Evolutionary conservation across 2,113 vertebrate species (phyloP).

Genomic region (Oreochromis niloticus): DNA sequence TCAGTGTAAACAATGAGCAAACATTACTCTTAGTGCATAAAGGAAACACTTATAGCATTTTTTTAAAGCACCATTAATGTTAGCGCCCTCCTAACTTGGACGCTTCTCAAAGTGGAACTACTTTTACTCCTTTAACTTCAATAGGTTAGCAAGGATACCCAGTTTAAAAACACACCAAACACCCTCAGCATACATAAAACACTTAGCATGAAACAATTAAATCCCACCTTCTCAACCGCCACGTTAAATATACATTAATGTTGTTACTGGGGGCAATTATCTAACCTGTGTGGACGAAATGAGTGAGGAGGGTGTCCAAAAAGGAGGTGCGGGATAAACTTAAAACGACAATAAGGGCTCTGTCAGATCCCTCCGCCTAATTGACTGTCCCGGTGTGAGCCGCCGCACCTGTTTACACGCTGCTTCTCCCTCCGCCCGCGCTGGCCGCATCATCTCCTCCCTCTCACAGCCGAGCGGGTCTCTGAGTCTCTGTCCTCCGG

Average conservation of each 20-base stretch:
- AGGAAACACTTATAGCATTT: not conserved
- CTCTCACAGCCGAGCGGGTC: conserved; percentile 4
- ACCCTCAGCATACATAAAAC: not conserved
- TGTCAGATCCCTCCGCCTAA: conserved; percentile 78
- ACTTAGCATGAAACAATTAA: not conserved
- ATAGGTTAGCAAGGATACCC: not conserved
- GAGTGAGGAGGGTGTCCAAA: not conserved
- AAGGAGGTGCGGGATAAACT: not conserved
- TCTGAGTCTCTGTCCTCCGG: not conserved
- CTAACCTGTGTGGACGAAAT: not conserved
- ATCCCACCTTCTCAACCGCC: not conserved
- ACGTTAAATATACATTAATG: not conserved
- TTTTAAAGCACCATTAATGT: not conserved
- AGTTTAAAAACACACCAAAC: not conserved
- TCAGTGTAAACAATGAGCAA: not conserved
- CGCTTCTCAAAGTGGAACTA: not conserved
- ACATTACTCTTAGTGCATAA: not conserved
- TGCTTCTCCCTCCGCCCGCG: conserved; percentile 61
- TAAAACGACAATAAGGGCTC: not conserved
- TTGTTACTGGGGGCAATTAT: not conserved
- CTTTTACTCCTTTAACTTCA: not conserved
- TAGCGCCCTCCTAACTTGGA: not conserved
- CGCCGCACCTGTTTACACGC: conserved; percentile 43
- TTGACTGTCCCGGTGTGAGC: conserved; percentile 54
- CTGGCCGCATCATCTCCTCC: conserved; percentile 22